phyloP scores from a whole-genome alignment of 2,113 vertebrate species.

The Heterocephalus glaber region DNA sequence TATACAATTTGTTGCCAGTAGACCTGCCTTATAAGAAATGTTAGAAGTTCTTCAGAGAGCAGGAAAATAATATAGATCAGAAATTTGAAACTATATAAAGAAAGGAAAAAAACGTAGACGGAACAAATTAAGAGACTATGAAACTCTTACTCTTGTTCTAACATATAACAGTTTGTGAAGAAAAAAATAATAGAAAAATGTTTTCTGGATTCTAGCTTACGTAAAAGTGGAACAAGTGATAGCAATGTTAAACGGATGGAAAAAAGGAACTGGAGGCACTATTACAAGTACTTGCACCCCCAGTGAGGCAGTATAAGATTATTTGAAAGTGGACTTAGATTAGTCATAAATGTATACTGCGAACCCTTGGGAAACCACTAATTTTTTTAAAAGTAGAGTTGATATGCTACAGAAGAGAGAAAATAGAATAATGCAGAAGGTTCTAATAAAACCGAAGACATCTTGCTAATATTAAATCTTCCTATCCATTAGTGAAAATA shows the following conservation, averaged over 20 bases:
- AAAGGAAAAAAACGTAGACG: background rate
- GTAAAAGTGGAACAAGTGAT: background rate
- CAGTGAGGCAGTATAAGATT: background rate
- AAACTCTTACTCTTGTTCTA: background rate
- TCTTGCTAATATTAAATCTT: background rate
- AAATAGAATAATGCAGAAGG: background rate
- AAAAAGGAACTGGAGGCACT: background rate
- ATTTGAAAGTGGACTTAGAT: constrained; percentile 37
- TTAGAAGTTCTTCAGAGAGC: background rate
- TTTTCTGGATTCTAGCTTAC: background rate
- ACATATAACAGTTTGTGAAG: background rate
- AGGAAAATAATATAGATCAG: constrained; percentile 13
- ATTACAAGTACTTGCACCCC: background rate
- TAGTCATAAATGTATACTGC: constrained; percentile 6
- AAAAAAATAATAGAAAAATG: background rate
- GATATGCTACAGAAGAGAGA: background rate
- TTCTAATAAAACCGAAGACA: constrained; percentile 11
- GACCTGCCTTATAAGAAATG: background rate
- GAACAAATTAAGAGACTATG: background rate
- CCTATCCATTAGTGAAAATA: too few relatives aligned
- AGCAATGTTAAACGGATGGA: background rate
- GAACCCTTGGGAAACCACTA: background rate
- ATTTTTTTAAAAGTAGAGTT: background rate
- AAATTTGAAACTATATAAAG: constrained; percentile 15
- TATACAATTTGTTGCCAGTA: background rate